Evolutionary conservation across 2,113 vertebrate genomes (phyloP).

Genomic region (Silurus meridionalis): DNA sequence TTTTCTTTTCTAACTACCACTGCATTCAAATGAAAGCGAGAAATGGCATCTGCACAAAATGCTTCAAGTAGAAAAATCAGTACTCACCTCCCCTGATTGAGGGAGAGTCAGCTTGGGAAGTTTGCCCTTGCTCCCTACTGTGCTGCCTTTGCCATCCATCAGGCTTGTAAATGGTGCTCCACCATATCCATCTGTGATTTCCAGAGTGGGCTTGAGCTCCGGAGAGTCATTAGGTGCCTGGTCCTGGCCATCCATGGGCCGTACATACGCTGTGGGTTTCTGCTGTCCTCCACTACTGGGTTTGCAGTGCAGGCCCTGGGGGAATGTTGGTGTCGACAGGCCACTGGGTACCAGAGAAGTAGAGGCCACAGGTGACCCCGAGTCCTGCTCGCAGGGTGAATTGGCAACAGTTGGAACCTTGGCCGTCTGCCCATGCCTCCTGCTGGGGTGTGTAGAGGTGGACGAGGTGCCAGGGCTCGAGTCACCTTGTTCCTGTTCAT

Average conservation of each 20-base stretch:
- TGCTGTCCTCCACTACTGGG: conserved; percentile 78
- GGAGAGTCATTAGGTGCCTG: conserved; percentile 84
- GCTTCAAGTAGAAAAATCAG: conserved; percentile 22
- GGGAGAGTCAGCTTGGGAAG: conserved; percentile 91
- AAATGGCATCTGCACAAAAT: conserved; percentile 29
- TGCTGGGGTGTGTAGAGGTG: conserved; percentile 56
- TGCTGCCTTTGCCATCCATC: conserved; percentile 79
- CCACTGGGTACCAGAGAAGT: conserved; percentile 68
- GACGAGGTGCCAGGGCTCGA: conserved; percentile 77
- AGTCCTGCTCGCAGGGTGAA: conserved; percentile 62
- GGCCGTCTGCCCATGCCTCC: conserved; percentile 60
- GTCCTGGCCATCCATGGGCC: conserved; percentile 96
- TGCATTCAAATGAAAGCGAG: conserved; percentile 15
- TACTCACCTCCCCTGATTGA: conserved; percentile 85
- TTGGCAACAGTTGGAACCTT: conserved; percentile 70
- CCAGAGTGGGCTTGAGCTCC: conserved; percentile 82
- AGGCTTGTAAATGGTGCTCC: conserved; percentile 79
- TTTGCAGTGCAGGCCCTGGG: conserved; percentile 83
- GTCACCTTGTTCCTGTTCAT: conserved; percentile 84
- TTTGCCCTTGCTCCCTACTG: conserved; percentile 84
- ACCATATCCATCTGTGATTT: conserved; percentile 82
- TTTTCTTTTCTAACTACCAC: conserved; percentile 7
- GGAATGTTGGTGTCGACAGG: conserved; percentile 82
- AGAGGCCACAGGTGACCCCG: conserved; percentile 67
- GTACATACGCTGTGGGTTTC: conserved; percentile 94